These are phyloP conservation scores for Andrena marginata DNA, from an alignment of 2,888 invertebrate species.

Conservation along the genomic window DNA sequence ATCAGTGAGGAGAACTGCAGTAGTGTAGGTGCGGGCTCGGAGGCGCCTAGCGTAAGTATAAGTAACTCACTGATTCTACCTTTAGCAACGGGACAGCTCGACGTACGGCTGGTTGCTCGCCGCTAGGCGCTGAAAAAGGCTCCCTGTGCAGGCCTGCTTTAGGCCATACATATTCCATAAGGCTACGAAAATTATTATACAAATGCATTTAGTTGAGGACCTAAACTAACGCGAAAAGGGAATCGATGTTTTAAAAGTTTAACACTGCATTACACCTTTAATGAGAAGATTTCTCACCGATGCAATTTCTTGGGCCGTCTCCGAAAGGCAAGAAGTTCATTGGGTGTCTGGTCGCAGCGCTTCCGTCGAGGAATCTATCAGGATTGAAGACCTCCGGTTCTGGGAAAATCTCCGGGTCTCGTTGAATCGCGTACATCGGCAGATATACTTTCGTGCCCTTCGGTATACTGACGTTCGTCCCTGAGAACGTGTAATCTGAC, in stretches of 20 bases:
- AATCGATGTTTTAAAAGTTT: not conserved
- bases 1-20: no score
- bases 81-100: no score
- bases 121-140: no score
- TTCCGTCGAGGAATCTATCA: conserved; percentile 75
- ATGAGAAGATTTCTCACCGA: conserved; percentile 67
- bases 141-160: no score
- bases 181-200: no score
- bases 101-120: no score
- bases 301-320: conserved; percentile 79
- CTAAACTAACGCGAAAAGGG: no score
- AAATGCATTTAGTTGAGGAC: no score
- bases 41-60: no score
- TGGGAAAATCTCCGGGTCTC: conserved; percentile 73
- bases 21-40: no score
- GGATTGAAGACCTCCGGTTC: conserved; percentile 77
- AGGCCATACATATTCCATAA: no score
- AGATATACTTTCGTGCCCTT: conserved; percentile 64
- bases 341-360: conserved; percentile 64
- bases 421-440: conserved; percentile 72
- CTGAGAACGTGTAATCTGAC: conserved; percentile 70
- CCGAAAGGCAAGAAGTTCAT: conserved; percentile 79
- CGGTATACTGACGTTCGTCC: conserved; percentile 71
- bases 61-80: no score
- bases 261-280: not conserved